A percentile compares a stretch with the other conserved stretches of the same genome.
Evolutionary conservation across 2,888 invertebrate species (phyloP).

Genomic region (Lithophane socia): DNA sequence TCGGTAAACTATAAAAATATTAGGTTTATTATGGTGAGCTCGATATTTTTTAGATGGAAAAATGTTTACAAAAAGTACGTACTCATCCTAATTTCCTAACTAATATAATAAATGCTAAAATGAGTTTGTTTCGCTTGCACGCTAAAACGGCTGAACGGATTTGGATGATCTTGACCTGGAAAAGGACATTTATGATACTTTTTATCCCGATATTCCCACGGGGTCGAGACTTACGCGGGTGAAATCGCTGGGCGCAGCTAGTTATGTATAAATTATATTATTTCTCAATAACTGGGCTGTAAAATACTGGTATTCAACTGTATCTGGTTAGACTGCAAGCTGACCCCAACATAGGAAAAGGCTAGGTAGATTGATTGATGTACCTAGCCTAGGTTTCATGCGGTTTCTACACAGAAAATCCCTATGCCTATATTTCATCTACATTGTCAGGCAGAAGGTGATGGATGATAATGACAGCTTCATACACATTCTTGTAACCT

Average conservation of each 20-base stretch:
- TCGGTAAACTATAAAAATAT: neutral
- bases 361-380: neutral
- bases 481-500: slow-evolving; percentile 14
- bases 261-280: no score
- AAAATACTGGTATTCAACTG: neutral
- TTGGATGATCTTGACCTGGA: no score
- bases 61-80: no score
- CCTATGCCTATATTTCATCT: neutral
- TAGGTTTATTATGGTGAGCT: neutral
- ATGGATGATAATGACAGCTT: neutral
- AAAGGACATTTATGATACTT: no score
- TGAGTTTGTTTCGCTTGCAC: no score
- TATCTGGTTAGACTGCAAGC: neutral
- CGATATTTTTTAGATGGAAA: neutral
- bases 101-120: no score
- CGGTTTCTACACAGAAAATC: neutral
- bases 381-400: neutral
- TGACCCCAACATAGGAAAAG: neutral
- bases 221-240: no score
- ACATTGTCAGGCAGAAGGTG: neutral
- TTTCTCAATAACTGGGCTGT: no score
- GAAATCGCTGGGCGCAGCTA: no score
- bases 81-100: no score
- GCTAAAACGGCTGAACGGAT: no score
- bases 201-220: no score